Base-by-base conservation (phyloP, 2,113 vertebrate species). In the Oncorhynchus kisutch region DNA sequence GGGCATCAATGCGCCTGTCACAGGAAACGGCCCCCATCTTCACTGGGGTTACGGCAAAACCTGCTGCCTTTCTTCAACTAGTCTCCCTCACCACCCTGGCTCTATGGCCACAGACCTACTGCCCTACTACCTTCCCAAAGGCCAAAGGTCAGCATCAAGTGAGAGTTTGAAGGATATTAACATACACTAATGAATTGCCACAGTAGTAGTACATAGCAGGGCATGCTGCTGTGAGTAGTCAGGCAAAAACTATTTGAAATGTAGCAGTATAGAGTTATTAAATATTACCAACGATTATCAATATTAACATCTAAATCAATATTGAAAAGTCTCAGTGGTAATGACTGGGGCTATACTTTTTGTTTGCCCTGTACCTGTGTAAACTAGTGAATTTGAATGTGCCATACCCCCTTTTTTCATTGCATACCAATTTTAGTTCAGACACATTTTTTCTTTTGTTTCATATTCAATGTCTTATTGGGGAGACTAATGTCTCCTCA, bases 1-100 rank as follows among this genome's bases (percentile, higher is more conserved):
- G 89, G 85, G 80, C 85, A 85, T 90, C 88, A 78, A 86, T 84
- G 89, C 81, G 85, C 81, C 93, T 92, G 92, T 93, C 92, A 93
- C 3, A 51, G 76, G 74, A 83, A 65, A 84, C 82, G 76, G 83
- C 71, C 84, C 86, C 76, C 80, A 85, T 86, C 80, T 80, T 88
- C 86, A 80, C 76, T 22, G 76, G 84, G 91, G 90, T 86, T 84
- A 72, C 77, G 84, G 85, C 79, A 85, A 88, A 90, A 91, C 86
- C 86, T 89, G 88, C 80, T 84, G 79, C 87, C 82, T 77, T 78
- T 83, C 85, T 76, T 85, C 71, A 81, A 62, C 48, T 57, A 45
- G 57, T 12, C 2, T 57, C 48, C 54, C 39, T 51, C 5, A 18
- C 72, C 7, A 49, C 39, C 59, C 27, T 29, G 70, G 70, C 81